Evolutionary conservation across 2,113 vertebrate genomes (phyloP).

Genomic region (Scartelaos histophorus): DNA sequence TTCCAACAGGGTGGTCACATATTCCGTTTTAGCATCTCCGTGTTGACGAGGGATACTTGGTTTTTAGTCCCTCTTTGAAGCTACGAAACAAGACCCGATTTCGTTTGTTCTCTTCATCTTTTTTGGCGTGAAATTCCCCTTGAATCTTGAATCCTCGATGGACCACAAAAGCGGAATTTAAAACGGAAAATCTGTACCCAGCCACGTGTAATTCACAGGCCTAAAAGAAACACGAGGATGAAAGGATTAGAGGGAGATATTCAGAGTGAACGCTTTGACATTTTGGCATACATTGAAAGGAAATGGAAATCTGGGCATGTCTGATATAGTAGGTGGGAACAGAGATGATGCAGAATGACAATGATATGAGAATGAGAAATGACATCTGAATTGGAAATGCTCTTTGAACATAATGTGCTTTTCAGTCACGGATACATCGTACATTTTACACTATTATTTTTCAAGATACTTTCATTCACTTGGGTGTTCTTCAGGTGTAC

Average conservation of each 20-base stretch:
- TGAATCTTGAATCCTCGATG: slow-evolving; percentile 89
- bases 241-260: not conserved
- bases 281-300: slow-evolving; percentile 1
- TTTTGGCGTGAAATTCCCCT: slow-evolving; percentile 86
- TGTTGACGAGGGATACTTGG: slow-evolving; percentile 83
- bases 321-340: not conserved
- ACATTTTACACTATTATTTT: not conserved
- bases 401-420: not conserved
- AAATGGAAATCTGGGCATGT: not conserved
- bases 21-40: slow-evolving; percentile 80
- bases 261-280: not conserved
- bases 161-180: slow-evolving; percentile 87
- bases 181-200: slow-evolving; percentile 84
- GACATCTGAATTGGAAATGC: not conserved
- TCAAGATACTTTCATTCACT: no score
- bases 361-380: not conserved
- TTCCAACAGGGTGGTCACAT: not conserved
- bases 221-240: slow-evolving; percentile 56
- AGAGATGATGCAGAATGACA: not conserved
- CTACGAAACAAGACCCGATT: slow-evolving; percentile 88
- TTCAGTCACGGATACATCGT: not conserved
- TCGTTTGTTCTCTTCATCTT: slow-evolving; percentile 88
- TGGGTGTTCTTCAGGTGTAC: no score
- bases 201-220: slow-evolving; percentile 89
- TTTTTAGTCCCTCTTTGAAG: slow-evolving; percentile 89